These are phyloP conservation scores for Botrylloides violaceus DNA, from an alignment of 23 tunicate species.

Conservation along the genomic window DNA sequence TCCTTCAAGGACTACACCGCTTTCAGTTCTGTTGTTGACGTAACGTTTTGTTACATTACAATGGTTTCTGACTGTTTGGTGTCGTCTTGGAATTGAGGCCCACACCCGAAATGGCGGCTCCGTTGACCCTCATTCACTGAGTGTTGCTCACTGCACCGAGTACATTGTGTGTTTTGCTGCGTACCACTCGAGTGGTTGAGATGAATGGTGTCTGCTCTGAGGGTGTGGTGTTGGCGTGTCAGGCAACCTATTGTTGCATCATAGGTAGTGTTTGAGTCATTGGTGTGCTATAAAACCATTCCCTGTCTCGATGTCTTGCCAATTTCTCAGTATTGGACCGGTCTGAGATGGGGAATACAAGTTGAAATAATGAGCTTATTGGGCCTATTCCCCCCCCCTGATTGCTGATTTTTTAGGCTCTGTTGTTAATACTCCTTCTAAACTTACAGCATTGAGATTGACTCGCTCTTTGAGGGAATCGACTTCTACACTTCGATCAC, in stretches of 20 bases:
- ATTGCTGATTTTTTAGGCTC: not conserved
- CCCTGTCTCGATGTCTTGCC: not conserved
- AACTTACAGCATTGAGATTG: conserved; percentile 72
- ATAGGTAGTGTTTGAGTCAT: conserved; percentile 20
- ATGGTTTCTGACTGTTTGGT: too few species aligned
- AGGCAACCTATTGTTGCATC: not conserved
- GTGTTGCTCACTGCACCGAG: too few species aligned
- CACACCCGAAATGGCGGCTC: too few species aligned
- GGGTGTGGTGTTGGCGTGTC: not conserved
- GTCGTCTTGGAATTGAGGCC: too few species aligned
- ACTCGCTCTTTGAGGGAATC: conserved; percentile 93
- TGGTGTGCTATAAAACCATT: not conserved
- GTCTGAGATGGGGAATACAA: not conserved
- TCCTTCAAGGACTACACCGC: too few species aligned
- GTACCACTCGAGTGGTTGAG: not conserved
- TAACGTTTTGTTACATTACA: too few species aligned
- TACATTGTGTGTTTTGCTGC: not conserved
- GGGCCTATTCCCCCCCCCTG: not conserved
- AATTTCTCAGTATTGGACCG: not conserved
- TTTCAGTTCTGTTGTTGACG: too few species aligned
- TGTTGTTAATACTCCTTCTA: not conserved
- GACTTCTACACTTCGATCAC: conserved; percentile 98
- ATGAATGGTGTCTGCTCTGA: not conserved
- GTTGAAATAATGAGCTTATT: not conserved
- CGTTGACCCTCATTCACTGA: too few species aligned